Conservation (phyloP, 2,888 invertebrate species). For the Melipona bicolor region DNA sequence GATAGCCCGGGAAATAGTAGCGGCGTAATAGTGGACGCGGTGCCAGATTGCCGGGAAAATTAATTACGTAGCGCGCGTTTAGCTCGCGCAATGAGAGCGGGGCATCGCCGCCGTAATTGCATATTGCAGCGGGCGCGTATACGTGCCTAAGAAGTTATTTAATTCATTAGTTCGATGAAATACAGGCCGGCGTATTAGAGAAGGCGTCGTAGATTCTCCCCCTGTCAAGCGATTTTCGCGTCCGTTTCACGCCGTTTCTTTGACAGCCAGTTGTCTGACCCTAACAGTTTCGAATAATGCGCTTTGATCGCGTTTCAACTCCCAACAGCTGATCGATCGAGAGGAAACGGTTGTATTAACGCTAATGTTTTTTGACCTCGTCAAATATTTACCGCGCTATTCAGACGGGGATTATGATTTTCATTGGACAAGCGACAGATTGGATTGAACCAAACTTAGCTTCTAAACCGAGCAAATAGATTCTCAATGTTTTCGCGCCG, state of each 20-base stretch:
- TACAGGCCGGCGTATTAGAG: background rate
- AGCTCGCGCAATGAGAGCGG: conserved; percentile 48
- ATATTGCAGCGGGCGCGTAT: conserved; percentile 33
- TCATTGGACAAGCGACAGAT: background rate
- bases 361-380: rapidly evolving
- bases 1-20: conserved; percentile 60
- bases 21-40: conserved; percentile 57
- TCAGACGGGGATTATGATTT: background rate
- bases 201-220: background rate
- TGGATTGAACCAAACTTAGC: too few relatives aligned
- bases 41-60: conserved; percentile 64
- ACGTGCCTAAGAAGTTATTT: conserved; percentile 60
- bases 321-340: background rate
- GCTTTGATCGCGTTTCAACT: background rate
- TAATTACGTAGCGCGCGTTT: conserved; percentile 64
- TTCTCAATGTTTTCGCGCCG: too few relatives aligned
- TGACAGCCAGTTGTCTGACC: background rate
- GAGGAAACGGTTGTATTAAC: background rate
- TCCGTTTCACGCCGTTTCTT: background rate
- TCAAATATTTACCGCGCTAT: background rate
- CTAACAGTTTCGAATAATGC: background rate
- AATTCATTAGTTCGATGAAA: conserved; percentile 45
- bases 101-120: conserved; percentile 49
- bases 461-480: too few relatives aligned
- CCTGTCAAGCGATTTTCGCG: background rate